These are phyloP conservation scores for Limnephilus marmoratus DNA, from an alignment of 2,888 invertebrate genomes.

Conservation along the genomic window DNA sequence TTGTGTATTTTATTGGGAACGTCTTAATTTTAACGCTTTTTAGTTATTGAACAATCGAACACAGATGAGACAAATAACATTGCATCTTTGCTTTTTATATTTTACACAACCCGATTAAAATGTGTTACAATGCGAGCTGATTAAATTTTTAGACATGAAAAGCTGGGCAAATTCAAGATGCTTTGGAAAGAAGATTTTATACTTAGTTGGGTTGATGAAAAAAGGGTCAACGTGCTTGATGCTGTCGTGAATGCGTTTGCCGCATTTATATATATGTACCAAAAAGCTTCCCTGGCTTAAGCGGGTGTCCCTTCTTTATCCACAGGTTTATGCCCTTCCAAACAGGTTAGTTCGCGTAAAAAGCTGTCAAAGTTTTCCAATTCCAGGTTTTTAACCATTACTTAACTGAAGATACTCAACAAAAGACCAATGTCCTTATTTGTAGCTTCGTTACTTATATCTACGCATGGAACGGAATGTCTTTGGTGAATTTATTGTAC, in stretches of 20 bases:
- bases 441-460: background rate
- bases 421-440: background rate
- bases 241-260: background rate
- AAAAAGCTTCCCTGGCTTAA: background rate
- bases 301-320: background rate
- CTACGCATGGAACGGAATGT: background rate
- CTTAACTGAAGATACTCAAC: background rate
- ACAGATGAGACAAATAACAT: background rate
- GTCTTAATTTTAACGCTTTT: background rate
- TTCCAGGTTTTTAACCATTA: background rate
- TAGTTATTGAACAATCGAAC: background rate
- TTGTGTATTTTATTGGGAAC: background rate
- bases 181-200: no score
- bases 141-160: no score
- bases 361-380: background rate
- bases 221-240: background rate
- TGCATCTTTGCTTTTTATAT: no score
- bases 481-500: background rate
- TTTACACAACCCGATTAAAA: no score
- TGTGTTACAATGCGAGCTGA: no score
- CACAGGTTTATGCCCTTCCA: background rate
- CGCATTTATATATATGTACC: background rate
- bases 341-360: background rate
- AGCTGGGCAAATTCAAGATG: no score
- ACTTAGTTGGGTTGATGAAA: background rate